Percentiles rank a stretch among this genome's conserved stretches.
These are phyloP conservation scores for Actenoides lindsayi DNA, from an alignment of 2,113 vertebrate genomes.

Conservation along the genomic window DNA sequence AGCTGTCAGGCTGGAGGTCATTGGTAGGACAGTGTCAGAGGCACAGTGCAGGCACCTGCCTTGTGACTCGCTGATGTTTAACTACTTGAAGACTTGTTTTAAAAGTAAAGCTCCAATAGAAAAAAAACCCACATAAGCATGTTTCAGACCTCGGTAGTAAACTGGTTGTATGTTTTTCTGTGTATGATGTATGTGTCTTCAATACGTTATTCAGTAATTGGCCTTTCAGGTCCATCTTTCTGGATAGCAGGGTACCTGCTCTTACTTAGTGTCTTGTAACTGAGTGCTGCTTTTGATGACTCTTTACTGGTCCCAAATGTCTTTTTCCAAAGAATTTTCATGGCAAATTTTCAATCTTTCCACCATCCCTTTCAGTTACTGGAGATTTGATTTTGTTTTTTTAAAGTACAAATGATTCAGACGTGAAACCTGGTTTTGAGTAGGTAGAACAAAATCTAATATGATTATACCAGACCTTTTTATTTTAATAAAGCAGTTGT, in stretches of 20 bases:
- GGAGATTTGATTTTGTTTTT: background rate
- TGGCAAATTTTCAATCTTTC: background rate
- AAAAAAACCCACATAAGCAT: background rate
- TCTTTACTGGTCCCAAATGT: background rate
- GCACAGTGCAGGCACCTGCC: background rate
- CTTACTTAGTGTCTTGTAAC: background rate
- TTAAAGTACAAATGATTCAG: background rate
- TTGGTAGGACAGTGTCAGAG: conserved; percentile 33
- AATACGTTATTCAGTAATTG: background rate
- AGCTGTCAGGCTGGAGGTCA: conserved; percentile 49
- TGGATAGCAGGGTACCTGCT: background rate
- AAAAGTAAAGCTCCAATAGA: background rate
- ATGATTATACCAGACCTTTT: background rate
- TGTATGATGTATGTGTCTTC: background rate
- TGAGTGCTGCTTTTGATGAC: background rate
- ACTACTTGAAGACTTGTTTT: background rate
- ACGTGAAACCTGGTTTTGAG: background rate
- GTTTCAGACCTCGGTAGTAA: background rate
- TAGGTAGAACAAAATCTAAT: background rate
- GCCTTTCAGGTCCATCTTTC: background rate
- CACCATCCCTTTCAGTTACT: background rate
- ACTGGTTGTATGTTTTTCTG: background rate
- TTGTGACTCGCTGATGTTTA: background rate
- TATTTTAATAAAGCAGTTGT: background rate
- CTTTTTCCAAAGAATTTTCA: background rate